A percentile compares a stretch with the other conserved stretches of the same genome.
Evolutionary conservation across 2,888 invertebrate genomes (phyloP).

Genomic region (Andrena marginata): DNA sequence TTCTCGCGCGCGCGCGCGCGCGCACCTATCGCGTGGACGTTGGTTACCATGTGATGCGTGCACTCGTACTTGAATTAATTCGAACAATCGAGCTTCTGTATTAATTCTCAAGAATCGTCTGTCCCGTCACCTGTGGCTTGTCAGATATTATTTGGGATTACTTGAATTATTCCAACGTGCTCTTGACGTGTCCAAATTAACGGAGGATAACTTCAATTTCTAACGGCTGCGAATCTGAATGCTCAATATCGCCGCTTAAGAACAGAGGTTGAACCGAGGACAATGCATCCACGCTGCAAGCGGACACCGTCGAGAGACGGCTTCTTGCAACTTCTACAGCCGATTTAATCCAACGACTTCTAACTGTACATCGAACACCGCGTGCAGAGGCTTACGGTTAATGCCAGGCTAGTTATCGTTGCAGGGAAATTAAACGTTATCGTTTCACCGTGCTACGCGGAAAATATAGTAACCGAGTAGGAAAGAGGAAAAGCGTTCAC

Average conservation of each 20-base stretch:
- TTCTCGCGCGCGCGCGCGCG: slow-evolving; percentile 16
- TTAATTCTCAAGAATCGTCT: background rate
- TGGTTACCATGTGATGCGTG: slow-evolving; percentile 16
- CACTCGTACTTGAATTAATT: slow-evolving; percentile 58
- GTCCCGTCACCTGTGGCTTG: no score
- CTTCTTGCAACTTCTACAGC: background rate
- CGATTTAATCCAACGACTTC: slow-evolving; percentile 8
- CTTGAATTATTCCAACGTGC: no score
- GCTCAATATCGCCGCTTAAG: background rate
- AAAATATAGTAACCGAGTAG: background rate
- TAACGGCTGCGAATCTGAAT: background rate
- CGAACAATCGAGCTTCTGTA: background rate
- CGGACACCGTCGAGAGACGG: background rate
- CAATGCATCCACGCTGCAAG: background rate
- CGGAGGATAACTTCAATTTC: background rate
- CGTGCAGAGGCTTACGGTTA: slow-evolving; percentile 12
- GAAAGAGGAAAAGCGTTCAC: slow-evolving; percentile 10
- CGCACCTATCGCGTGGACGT: slow-evolving; percentile 28
- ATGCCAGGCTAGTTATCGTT: slow-evolving; percentile 21
- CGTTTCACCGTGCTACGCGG: background rate
- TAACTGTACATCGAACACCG: background rate
- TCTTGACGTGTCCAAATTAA: background rate
- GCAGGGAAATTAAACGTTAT: slow-evolving; percentile 23
- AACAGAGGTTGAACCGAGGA: background rate
- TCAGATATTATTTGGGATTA: no score